A percentile compares a stretch with the other conserved stretches of the same genome.
phyloP scores from a whole-genome alignment of 2,888 invertebrate species.

The Prosopocoilus inquinatus region DNA sequence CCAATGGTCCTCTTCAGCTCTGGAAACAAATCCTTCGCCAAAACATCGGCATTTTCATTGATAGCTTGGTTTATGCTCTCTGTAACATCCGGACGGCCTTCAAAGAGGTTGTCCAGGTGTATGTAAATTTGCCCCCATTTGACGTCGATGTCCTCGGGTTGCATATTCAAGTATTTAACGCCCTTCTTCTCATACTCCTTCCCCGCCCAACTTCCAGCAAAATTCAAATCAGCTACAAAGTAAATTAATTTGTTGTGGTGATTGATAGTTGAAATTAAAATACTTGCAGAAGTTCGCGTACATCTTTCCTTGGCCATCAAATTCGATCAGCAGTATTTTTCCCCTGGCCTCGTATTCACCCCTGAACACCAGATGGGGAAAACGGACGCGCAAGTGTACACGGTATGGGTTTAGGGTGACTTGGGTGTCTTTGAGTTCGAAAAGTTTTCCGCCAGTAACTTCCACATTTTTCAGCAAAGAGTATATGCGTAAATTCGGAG shows the following conservation, averaged over 20 bases:
- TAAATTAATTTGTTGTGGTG: neutral
- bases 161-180: slow-evolving; percentile 23
- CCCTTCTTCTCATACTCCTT: neutral
- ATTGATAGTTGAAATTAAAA: neutral
- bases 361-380: slow-evolving; percentile 28
- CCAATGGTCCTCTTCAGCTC: slow-evolving; percentile 35
- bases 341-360: slow-evolving; percentile 39
- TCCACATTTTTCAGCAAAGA: slow-evolving; percentile 31
- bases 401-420: slow-evolving; percentile 1
- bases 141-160: slow-evolving; percentile 23
- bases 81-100: slow-evolving; percentile 33
- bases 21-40: slow-evolving; percentile 45
- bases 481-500: slow-evolving; percentile 32
- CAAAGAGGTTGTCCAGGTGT: slow-evolving; percentile 35
- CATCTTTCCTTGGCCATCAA: slow-evolving; percentile 21
- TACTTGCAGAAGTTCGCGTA: slow-evolving; percentile 4
- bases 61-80: slow-evolving; percentile 43
- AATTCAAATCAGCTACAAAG: slow-evolving; percentile 1
- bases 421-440: slow-evolving; percentile 28
- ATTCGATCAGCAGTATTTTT: slow-evolving; percentile 35
- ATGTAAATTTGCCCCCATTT: slow-evolving; percentile 27
- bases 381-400: neutral
- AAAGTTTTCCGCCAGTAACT: slow-evolving; percentile 29
- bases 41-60: slow-evolving; percentile 43
- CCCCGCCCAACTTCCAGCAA: neutral